A percentile compares a stretch with the other conserved stretches of the same genome.
Conservation (phyloP, 2,888 invertebrate genomes). For the Belgica antarctica region DNA sequence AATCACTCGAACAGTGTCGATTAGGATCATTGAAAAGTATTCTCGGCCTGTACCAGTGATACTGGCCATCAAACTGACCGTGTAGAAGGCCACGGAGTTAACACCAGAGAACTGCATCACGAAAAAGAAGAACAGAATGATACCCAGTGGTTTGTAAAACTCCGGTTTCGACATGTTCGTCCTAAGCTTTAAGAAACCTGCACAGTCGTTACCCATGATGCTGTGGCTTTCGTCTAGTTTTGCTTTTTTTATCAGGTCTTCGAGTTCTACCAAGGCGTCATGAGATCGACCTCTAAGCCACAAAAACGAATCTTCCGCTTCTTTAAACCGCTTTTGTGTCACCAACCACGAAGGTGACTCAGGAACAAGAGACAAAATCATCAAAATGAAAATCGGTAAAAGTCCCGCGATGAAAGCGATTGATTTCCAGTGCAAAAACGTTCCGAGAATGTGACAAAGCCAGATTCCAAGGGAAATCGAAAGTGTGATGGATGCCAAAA, state of each 20-base stretch:
- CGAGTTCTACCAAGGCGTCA: conserved; percentile 58
- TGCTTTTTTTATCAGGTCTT: conserved; percentile 56
- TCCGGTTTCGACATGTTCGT: conserved; percentile 56
- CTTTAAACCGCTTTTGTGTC: conserved; percentile 57
- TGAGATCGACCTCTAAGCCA: conserved; percentile 60
- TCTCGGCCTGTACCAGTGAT: conserved; percentile 60
- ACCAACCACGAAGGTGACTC: conserved; percentile 66
- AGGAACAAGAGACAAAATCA: conserved; percentile 57
- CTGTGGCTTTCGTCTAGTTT: too few relatives aligned
- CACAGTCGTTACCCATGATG: conserved; percentile 51
- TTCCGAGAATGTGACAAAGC: conserved; percentile 61
- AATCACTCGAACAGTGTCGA: conserved; percentile 61
- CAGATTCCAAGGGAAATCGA: conserved; percentile 62
- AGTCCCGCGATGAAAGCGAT: conserved; percentile 60
- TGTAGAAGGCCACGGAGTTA: conserved; percentile 65
- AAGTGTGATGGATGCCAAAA: conserved; percentile 60
- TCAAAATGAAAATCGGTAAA: conserved; percentile 58
- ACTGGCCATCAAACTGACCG: conserved; percentile 61
- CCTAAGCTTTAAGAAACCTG: conserved; percentile 50
- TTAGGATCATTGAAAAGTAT: conserved; percentile 61
- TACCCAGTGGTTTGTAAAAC: conserved; percentile 61
- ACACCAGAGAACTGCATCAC: conserved; percentile 65
- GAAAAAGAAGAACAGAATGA: conserved; percentile 63
- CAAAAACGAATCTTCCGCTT: conserved; percentile 58
- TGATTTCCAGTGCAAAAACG: conserved; percentile 62